Evolutionary conservation across 2,797 vertebrate genomes (phyloP).

Genomic region (Zenarchopterus dispar): DNA sequence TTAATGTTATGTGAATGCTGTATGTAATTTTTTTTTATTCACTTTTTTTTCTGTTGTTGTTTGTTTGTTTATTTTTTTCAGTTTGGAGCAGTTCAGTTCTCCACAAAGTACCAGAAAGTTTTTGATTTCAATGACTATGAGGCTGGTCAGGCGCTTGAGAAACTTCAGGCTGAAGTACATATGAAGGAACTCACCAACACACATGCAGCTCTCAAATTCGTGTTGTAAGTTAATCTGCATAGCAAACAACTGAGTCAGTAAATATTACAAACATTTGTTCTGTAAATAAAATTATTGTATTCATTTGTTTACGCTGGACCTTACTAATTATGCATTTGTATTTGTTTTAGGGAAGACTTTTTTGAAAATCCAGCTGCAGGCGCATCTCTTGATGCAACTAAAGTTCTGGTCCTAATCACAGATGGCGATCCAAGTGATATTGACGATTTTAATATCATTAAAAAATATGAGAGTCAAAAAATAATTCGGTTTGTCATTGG

Average conservation of each 20-base stretch:
- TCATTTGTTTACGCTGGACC: not conserved
- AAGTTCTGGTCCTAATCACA: slow-evolving; percentile 87
- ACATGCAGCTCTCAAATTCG: slow-evolving; percentile 70
- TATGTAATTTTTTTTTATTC: not conserved
- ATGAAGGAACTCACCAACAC: slow-evolving; percentile 74
- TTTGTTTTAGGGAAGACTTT: slow-evolving; percentile 56
- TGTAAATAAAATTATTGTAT: not conserved
- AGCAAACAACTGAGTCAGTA: not conserved
- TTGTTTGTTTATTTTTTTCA: slow-evolving; percentile 40
- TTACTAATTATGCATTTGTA: too few species aligned
- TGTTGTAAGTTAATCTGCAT: slow-evolving; percentile 76
- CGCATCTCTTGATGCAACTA: slow-evolving; percentile 75
- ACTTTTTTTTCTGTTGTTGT: not conserved
- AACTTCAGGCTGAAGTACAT: slow-evolving; percentile 56
- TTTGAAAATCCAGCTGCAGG: slow-evolving; percentile 67
- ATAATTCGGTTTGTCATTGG: slow-evolving; percentile 85
- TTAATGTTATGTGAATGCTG: not conserved
- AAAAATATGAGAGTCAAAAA: slow-evolving; percentile 22
- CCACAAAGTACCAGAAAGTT: not conserved
- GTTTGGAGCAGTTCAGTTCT: slow-evolving; percentile 89
- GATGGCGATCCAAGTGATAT: slow-evolving; percentile 80
- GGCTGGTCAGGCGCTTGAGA: not conserved
- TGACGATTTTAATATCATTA: accelerated
- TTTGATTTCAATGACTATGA: slow-evolving; percentile 82
- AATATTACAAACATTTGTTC: not conserved